These are phyloP conservation scores for Malthinus seriepunctatus DNA, from an alignment of 2,888 invertebrate species.

Conservation along the genomic window DNA sequence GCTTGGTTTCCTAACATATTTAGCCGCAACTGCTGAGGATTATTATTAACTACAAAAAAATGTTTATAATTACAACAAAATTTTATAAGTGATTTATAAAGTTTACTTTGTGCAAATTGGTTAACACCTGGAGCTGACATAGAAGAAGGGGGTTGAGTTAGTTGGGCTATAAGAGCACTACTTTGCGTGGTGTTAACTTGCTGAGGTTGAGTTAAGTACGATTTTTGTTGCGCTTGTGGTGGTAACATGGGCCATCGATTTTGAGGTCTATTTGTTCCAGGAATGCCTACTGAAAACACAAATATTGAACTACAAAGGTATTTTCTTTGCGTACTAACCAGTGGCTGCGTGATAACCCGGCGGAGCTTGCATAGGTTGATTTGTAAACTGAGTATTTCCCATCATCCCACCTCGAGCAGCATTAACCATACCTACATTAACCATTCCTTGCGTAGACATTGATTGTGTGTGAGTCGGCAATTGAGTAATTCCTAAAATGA, in stretches of 20 bases:
- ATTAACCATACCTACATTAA: slow-evolving; percentile 46
- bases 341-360: slow-evolving; percentile 56
- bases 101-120: slow-evolving; percentile 55
- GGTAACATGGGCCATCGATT: slow-evolving; percentile 67
- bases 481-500: slow-evolving; percentile 34
- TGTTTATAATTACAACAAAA: neutral
- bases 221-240: slow-evolving; percentile 56
- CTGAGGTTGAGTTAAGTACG: slow-evolving; percentile 44
- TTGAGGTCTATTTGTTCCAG: slow-evolving; percentile 58
- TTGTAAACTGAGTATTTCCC: slow-evolving; percentile 38
- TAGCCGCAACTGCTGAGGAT: slow-evolving; percentile 44
- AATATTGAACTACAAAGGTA: neutral
- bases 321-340: slow-evolving; percentile 16
- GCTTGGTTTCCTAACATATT: slow-evolving; percentile 32
- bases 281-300: slow-evolving; percentile 16
- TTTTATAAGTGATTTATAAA: neutral
- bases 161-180: slow-evolving; percentile 62
- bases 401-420: slow-evolving; percentile 39
- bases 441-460: slow-evolving; percentile 42
- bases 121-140: slow-evolving; percentile 54
- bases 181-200: slow-evolving; percentile 52
- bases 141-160: slow-evolving; percentile 61
- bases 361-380: slow-evolving; percentile 53
- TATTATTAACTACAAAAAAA: slow-evolving; percentile 36
- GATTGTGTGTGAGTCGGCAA: slow-evolving; percentile 38